Evolutionary conservation across 2,888 invertebrate genomes (phyloP).

Genomic region (Hypomecis punctinalis): DNA sequence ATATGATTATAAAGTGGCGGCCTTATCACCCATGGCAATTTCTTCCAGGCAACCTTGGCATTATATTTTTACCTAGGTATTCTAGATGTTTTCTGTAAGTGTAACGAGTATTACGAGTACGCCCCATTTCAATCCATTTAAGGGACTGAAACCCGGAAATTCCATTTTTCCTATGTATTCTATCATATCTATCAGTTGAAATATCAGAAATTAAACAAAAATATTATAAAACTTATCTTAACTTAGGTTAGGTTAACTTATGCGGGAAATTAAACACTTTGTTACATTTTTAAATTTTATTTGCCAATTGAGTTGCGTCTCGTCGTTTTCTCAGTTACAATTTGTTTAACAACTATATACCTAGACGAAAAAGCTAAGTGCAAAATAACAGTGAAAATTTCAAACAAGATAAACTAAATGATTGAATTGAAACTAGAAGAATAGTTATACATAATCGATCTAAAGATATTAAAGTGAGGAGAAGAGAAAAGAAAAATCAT

Average conservation of each 20-base stretch:
- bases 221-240: no score
- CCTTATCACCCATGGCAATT: no score
- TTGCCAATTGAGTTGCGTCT: conserved; percentile 62
- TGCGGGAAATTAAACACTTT: conserved; percentile 39
- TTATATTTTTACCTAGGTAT: no score
- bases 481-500: not conserved
- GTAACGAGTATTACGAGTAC: no score
- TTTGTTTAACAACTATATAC: conserved; percentile 41
- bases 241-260: not conserved
- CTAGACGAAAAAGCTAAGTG: conserved; percentile 19
- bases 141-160: no score
- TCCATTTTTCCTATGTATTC: no score
- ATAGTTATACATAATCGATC: not conserved
- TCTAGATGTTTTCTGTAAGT: no score
- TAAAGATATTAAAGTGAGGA: conserved; percentile 3
- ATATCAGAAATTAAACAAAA: no score
- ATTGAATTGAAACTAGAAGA: not conserved
- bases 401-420: conserved; percentile 11
- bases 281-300: conserved; percentile 54
- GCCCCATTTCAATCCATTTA: no score
- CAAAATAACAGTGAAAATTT: conserved; percentile 4
- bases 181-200: no score
- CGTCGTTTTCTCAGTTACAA: conserved; percentile 50
- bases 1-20: no score
- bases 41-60: no score